Conservation (phyloP, 2,888 invertebrate genomes). For the Megalurothrips usitatus region DNA sequence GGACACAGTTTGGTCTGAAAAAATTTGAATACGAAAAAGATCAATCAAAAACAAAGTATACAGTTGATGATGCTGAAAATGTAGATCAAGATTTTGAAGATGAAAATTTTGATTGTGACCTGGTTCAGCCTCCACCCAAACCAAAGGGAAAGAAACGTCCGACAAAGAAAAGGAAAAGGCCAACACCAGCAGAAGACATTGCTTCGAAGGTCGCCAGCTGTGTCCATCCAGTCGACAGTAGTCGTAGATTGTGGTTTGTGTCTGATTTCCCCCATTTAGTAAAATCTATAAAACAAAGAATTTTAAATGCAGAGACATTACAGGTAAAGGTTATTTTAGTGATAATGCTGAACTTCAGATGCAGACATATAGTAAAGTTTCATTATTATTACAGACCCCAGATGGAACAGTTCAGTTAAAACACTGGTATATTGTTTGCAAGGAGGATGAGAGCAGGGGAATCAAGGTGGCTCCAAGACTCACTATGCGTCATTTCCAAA, state of each 20-base stretch:
- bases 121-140: too few species aligned
- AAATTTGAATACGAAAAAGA: not conserved
- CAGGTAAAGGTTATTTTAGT: too few species aligned
- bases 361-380: not conserved
- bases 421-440: constrained; percentile 29
- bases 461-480: not conserved
- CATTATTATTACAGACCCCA: too few species aligned
- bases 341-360: too few species aligned
- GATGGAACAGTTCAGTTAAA: constrained; percentile 33
- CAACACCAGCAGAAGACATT: not conserved
- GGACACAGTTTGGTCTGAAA: not conserved
- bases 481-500: not conserved
- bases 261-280: constrained; percentile 34
- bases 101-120: not conserved
- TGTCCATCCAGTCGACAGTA: constrained; percentile 6
- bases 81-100: not conserved
- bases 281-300: constrained; percentile 30
- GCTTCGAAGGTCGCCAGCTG: not conserved
- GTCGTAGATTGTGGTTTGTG: constrained; percentile 33
- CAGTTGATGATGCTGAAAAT: not conserved
- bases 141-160: not conserved
- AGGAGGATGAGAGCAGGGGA: not conserved
- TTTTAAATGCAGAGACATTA: not conserved
- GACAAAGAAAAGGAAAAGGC: not conserved
- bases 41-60: too few species aligned